phyloP scores from a whole-genome alignment of 2,113 vertebrate genomes.

The Paedocypris sp. region DNA sequence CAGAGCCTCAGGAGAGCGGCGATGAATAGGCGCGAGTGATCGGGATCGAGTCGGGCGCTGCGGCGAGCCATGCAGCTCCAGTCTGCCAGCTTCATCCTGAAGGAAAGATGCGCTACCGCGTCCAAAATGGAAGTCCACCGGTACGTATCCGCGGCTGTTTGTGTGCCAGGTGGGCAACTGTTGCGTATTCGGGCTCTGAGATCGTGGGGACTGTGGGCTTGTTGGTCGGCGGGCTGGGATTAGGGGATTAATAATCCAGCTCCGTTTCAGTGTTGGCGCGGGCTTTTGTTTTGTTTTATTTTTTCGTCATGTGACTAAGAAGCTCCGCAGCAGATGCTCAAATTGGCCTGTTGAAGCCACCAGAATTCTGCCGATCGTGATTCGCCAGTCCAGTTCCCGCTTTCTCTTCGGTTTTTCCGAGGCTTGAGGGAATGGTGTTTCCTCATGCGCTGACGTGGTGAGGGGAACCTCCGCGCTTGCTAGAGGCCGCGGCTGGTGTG shows the following conservation, averaged over 20 bases:
- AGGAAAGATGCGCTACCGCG: slow-evolving; percentile 35
- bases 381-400: too few relatives aligned
- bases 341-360: slow-evolving; percentile 12
- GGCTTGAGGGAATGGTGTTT: not conserved
- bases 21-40: slow-evolving; percentile 37
- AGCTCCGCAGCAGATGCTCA: slow-evolving; percentile 5
- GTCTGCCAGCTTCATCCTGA: slow-evolving; percentile 37
- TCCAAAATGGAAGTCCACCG: slow-evolving; percentile 46
- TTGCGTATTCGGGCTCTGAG: slow-evolving; percentile 7
- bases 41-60: slow-evolving; percentile 3
- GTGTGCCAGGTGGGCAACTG: slow-evolving; percentile 9
- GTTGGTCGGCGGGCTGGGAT: not conserved
- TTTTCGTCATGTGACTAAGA: too few relatives aligned
- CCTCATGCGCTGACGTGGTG: not conserved
- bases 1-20: slow-evolving; percentile 7
- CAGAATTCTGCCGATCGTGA: too few relatives aligned
- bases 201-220: not conserved
- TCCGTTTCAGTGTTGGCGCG: not conserved
- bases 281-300: too few relatives aligned
- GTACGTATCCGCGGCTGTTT: slow-evolving; percentile 33
- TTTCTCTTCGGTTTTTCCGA: too few relatives aligned
- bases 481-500: not conserved
- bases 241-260: slow-evolving; percentile 1
- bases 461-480: slow-evolving; percentile 1
- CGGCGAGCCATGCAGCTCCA: slow-evolving; percentile 41